These are phyloP conservation scores for Montipora efflorescens DNA, from an alignment of 64 coral and sea anemone genomes.

Conservation along the genomic window DNA sequence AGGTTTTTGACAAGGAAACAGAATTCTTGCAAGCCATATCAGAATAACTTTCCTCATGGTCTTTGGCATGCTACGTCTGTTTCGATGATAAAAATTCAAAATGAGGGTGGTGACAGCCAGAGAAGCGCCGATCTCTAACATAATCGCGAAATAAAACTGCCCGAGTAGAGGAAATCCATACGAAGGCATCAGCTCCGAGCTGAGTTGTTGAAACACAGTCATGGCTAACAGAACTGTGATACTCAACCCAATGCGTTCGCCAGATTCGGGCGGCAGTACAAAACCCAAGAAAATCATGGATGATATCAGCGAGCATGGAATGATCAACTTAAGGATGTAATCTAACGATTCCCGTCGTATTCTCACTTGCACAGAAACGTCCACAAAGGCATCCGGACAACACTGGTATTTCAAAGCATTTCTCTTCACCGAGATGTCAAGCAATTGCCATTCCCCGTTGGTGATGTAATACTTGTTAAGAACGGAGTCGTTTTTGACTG, in stretches of 20 bases:
- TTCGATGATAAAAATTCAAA: constrained; percentile 90
- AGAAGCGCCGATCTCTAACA: constrained; percentile 66
- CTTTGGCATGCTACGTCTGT: constrained; percentile 73
- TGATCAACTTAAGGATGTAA: constrained; percentile 74
- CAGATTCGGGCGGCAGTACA: constrained; percentile 76
- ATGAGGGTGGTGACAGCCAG: constrained; percentile 66
- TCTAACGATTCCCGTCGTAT: constrained; percentile 61
- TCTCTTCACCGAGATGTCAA: constrained; percentile 29
- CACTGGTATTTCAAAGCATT: constrained; percentile 62
- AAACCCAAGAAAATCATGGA: constrained; percentile 82
- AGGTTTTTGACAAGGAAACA: constrained; percentile 51
- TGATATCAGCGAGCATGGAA: constrained; percentile 72
- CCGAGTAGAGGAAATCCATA: constrained; percentile 80
- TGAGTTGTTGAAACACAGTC: constrained; percentile 80
- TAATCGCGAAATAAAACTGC: constrained; percentile 75
- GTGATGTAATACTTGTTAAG: constrained; percentile 56
- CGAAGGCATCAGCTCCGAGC: constrained; percentile 68
- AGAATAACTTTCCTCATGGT: constrained; percentile 71
- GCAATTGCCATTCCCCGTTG: constrained; percentile 72
- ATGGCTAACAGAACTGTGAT: constrained; percentile 80
- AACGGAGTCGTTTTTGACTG: not conserved
- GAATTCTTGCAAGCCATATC: constrained; percentile 51
- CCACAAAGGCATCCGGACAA: constrained; percentile 65
- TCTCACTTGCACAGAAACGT: constrained; percentile 48
- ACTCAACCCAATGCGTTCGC: constrained; percentile 82